Conservation (phyloP, 2,888 invertebrate genomes). For the Tipula helvola region DNA sequence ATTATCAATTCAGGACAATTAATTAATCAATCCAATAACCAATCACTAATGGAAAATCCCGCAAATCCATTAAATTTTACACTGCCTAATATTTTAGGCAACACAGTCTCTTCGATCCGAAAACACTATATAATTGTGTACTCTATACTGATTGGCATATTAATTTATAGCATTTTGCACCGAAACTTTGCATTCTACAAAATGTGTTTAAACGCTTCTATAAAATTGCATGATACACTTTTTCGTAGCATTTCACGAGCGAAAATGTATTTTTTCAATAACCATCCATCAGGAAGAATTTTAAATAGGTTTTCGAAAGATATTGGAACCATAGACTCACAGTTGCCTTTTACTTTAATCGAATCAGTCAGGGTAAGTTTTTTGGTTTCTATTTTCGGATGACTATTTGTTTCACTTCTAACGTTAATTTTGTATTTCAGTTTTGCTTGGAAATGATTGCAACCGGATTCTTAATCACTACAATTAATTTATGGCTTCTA, state of each 20-base stretch:
- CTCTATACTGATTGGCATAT: constrained; percentile 25
- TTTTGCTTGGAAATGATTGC: constrained; percentile 32
- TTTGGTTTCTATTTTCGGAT: background rate
- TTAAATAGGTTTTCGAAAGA: constrained; percentile 68
- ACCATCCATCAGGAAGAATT: constrained; percentile 56
- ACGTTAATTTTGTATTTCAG: constrained; percentile 19
- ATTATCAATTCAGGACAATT: background rate
- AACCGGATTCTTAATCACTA: constrained; percentile 49
- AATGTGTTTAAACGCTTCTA: constrained; percentile 62
- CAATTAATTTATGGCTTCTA: constrained; percentile 48
- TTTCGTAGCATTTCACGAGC: constrained; percentile 60
- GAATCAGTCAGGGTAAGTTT: constrained; percentile 40
- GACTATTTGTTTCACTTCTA: background rate
- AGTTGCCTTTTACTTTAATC: constrained; percentile 45
- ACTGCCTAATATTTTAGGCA: background rate
- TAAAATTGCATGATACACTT: constrained; percentile 63
- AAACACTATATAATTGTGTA: constrained; percentile 28
- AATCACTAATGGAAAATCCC: background rate
- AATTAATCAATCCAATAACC: background rate
- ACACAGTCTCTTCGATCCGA: constrained; percentile 17
- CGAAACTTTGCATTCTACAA: constrained; percentile 50
- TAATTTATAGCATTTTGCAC: constrained; percentile 41
- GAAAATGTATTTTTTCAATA: constrained; percentile 66
- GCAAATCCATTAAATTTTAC: background rate
- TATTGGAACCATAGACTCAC: constrained; percentile 49